Percentiles rank a stretch among this genome's conserved stretches.
phyloP scores from a whole-genome alignment of 2,113 vertebrate species.

The Vidua macroura region DNA sequence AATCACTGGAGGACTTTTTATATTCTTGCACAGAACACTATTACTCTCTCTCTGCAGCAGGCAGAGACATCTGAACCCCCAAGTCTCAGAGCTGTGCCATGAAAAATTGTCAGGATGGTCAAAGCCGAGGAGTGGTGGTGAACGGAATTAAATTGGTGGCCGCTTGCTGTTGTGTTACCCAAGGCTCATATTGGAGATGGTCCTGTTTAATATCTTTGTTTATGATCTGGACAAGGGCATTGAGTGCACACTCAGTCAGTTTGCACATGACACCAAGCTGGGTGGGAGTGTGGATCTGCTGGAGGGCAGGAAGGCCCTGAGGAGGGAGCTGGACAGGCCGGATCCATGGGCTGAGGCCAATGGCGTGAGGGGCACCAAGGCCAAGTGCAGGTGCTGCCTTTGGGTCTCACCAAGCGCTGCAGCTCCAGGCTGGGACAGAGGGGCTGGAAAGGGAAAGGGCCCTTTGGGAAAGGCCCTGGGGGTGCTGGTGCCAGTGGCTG shows the following conservation, averaged over 20 bases:
- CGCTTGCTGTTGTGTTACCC: rapidly evolving
- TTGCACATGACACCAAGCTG: rapidly evolving
- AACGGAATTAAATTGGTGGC: background rate
- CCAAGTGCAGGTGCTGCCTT: background rate
- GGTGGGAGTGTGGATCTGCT: background rate
- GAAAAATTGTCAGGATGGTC: background rate
- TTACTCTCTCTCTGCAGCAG: background rate
- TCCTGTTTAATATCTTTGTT: background rate
- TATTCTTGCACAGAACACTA: background rate
- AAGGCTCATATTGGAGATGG: rapidly evolving
- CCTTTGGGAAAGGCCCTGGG: too few species aligned
- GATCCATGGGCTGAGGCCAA: rapidly evolving
- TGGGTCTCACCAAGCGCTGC: background rate
- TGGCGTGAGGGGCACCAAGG: background rate
- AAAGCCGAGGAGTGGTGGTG: too few species aligned
- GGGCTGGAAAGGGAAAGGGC: background rate
- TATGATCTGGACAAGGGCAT: rapidly evolving
- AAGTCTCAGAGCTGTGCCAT: background rate
- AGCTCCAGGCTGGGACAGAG: background rate
- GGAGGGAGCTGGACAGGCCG: background rate
- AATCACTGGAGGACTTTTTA: background rate
- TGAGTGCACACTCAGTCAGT: rapidly evolving
- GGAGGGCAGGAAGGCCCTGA: background rate
- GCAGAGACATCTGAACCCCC: background rate
- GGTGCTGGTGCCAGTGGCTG: background rate